These are phyloP conservation scores for Acrossocheilus wenchowensis DNA, from an alignment of 2,797 vertebrate species.

Conservation along the genomic window DNA sequence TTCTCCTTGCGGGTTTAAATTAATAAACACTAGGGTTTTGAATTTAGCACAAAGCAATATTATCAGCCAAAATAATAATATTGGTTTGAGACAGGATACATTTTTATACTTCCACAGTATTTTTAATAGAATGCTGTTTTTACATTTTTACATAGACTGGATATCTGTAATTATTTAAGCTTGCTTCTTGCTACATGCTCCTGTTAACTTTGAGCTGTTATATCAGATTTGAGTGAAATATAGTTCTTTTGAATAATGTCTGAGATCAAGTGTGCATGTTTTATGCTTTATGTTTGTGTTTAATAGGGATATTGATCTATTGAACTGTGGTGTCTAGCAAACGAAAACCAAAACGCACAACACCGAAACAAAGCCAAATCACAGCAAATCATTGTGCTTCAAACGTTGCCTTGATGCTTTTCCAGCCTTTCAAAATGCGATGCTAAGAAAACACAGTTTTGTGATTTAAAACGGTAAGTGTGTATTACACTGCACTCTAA, in stretches of 20 bases:
- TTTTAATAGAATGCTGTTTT: neutral
- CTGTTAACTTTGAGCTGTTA: neutral
- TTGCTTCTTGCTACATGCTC: neutral
- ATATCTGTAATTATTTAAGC: neutral
- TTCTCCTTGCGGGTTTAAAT: conserved; percentile 10
- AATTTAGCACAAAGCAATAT: neutral
- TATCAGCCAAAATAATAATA: neutral
- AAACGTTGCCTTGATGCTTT: neutral
- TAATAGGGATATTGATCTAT: conserved; percentile 6
- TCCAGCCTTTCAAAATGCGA: conserved; percentile 4
- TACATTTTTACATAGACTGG: neutral
- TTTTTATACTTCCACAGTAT: neutral
- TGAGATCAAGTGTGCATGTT: neutral
- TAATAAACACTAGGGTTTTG: neutral
- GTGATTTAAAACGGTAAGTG: neutral
- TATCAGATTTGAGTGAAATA: neutral
- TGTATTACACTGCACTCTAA: too few species aligned
- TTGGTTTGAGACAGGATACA: neutral
- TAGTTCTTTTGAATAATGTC: neutral
- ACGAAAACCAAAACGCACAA: neutral
- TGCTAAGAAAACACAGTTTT: neutral
- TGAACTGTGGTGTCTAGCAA: conserved; percentile 5
- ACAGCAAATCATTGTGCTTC: neutral
- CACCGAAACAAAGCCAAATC: neutral
- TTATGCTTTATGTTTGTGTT: neutral